phyloP scores from a whole-genome alignment of 2,888 invertebrate species.

The Thysanoteuthis rhombus region DNA sequence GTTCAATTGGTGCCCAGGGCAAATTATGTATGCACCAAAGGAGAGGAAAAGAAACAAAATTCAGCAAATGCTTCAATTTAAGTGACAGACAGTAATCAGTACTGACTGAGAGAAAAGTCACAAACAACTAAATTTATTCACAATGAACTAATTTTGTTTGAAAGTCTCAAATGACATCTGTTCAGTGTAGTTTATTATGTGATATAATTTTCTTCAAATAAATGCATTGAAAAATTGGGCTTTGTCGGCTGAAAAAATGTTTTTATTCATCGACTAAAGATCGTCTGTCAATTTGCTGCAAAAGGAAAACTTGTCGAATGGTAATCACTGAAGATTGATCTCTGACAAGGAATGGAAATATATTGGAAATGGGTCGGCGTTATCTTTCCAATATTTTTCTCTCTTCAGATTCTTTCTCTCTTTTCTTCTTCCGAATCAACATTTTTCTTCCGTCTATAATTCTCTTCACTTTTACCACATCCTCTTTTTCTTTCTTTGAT shows the following conservation, averaged over 20 bases:
- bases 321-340: neutral
- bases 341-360: neutral
- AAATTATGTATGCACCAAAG: neutral
- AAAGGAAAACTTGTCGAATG: neutral
- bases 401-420: neutral
- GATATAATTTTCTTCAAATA: neutral
- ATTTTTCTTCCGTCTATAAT: neutral
- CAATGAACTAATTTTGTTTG: neutral
- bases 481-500: neutral
- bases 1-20: neutral
- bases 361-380: neutral
- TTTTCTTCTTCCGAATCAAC: neutral
- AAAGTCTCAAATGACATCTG: neutral
- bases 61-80: neutral
- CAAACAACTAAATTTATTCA: neutral
- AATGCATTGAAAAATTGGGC: neutral
- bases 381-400: neutral
- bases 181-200: neutral
- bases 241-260: neutral
- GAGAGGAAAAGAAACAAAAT: neutral
- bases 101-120: neutral
- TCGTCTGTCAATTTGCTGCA: neutral
- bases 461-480: neutral
- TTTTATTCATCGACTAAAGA: neutral
- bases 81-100: neutral